Evolutionary conservation across 2,113 vertebrate species (phyloP).

Genomic region (Stegastes partitus): DNA sequence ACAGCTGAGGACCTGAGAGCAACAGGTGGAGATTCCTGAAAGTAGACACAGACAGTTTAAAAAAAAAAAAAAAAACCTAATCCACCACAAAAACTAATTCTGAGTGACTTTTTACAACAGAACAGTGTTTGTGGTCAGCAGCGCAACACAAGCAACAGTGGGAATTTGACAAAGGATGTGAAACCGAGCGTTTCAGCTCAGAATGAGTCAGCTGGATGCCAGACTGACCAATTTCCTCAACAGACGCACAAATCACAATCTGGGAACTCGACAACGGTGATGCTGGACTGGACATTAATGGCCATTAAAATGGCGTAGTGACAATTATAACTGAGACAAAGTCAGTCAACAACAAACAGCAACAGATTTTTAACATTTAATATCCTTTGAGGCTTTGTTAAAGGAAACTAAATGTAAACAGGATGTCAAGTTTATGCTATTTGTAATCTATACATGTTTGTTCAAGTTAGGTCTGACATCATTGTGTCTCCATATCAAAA

Average conservation of each 20-base stretch:
- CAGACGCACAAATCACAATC: not conserved
- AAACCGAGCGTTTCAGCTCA: conserved; percentile 25
- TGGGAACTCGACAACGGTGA: not conserved
- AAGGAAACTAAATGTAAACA: too few species aligned
- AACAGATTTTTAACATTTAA: too few species aligned
- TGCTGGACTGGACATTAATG: not conserved
- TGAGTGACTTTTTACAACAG: not conserved
- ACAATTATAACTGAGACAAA: too few species aligned
- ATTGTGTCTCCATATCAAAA: too few species aligned
- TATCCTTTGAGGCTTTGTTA: too few species aligned
- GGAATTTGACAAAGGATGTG: conserved; percentile 20
- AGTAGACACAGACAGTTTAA: too few species aligned
- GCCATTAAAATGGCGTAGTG: not conserved
- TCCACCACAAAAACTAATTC: not conserved
- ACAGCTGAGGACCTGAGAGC: not conserved
- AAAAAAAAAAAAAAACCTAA: not conserved
- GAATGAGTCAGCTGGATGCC: conserved; percentile 1
- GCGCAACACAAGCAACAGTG: not conserved
- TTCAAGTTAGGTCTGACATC: too few species aligned
- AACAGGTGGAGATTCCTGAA: too few species aligned
- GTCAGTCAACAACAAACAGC: too few species aligned
- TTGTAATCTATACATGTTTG: too few species aligned
- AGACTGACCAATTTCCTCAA: not conserved
- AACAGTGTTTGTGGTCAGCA: not conserved
- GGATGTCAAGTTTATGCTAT: too few species aligned